phyloP scores from a whole-genome alignment of 2,888 invertebrate genomes.

The Eupithecia insigniata region DNA sequence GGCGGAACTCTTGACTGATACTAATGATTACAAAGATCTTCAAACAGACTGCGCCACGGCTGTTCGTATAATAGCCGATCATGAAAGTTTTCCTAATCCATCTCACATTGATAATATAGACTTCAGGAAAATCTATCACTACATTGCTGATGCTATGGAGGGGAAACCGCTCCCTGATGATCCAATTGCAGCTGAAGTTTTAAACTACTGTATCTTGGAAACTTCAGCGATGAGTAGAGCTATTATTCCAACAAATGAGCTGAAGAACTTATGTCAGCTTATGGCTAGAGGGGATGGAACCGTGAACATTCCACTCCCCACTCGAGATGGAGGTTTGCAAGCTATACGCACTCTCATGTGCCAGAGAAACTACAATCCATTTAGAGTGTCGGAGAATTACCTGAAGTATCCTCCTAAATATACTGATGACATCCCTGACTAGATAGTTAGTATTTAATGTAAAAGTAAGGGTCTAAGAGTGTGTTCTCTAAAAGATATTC shows the following conservation, averaged over 20 bases:
- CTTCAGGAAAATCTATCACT: constrained; percentile 65
- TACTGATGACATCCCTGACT: not conserved
- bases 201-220: constrained; percentile 69
- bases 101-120: constrained; percentile 59
- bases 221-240: constrained; percentile 65
- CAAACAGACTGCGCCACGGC: constrained; percentile 66
- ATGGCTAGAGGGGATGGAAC: constrained; percentile 35
- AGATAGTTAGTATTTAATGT: not conserved
- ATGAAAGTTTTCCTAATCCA: constrained; percentile 63
- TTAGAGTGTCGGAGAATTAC: constrained; percentile 57
- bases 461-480: not conserved
- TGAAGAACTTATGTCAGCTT: constrained; percentile 49
- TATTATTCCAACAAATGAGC: constrained; percentile 55
- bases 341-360: constrained; percentile 57
- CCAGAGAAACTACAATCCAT: constrained; percentile 67
- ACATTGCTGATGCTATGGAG: constrained; percentile 72
- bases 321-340: constrained; percentile 53
- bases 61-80: constrained; percentile 69
- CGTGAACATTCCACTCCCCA: constrained; percentile 47
- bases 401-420: constrained; percentile 12
- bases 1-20: constrained; percentile 65
- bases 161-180: constrained; percentile 65
- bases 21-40: constrained; percentile 57
- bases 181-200: constrained; percentile 47
- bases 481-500: not conserved